Evolutionary conservation across 2,888 invertebrate species (phyloP), one percentile per base, ranked within the genome.

Genomic region (Crossocerus cetratus): DNA sequence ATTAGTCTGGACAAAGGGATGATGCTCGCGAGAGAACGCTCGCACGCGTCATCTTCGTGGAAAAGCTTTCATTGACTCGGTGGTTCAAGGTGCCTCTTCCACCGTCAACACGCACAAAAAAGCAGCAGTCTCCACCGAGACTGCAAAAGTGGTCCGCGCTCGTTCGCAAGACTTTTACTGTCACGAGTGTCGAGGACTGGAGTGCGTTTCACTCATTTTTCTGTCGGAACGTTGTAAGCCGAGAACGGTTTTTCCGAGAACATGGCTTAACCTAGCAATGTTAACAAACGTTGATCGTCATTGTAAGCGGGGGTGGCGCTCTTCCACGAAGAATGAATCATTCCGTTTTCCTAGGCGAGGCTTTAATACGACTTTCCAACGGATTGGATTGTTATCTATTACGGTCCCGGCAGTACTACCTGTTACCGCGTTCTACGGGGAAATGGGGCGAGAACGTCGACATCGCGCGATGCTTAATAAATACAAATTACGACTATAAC

Each of bases 401-500:
- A 23, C 21, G 18, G 59, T n/a, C 73, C 65, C 45, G 65, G 21
- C 64, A 43, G 22, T 23, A 54, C 43, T 49, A 18, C 5, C 44
- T 18, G 14, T 60, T 44, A 54, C 23, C 44, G 54, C 16, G 63
- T 32, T 32, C 5, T 32, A 11, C 32, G 44, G 65, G 70, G 63
- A 81, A 76, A 72, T 65, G 67, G 70, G 62, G 43, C 72, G 74
- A 54, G 69, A 68, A 64, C 72, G 58, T 62, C 77, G 32, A 32
- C 32, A 32, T 32, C 1, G 32, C 32, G 32, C 70, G 69, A 71
- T 54, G 63, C 56, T 69, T 77, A 75, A 78, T 65, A 65, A 68
- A 45, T 75, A 79, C 77, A 67, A 77, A 75, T 81, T 81, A 79
- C 81, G 66, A 72, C 72, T 66, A 77, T 81, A 79, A 81, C 74